Base-by-base conservation (phyloP, 2,888 invertebrate genomes). In the Xylophagus ater region DNA sequence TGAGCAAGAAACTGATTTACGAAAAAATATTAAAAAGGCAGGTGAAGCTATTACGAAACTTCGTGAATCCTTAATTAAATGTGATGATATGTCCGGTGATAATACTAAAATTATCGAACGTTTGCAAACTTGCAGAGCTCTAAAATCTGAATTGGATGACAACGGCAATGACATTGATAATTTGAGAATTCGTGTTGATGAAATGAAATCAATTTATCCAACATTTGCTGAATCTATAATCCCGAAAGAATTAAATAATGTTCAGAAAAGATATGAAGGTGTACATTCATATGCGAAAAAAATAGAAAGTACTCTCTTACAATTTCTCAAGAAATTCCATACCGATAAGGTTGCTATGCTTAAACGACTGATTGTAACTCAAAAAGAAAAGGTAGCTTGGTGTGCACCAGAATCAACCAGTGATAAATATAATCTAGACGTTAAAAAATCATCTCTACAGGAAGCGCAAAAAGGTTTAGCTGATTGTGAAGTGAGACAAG, bases 391-490 rank as follows among this genome's bases (percentile, higher is more conserved):
- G 62, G 78, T 89, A 2, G 72, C 78, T 10, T 93, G 93, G 90
- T 94, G 93, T 59, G 74, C 81, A 53, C 87, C 89, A 1, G 92
- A 93, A 56, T 74, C 81, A 2, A 78, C 81, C 21, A 89, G 87
- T 54, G 93, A 94, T 56, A 82, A 82, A 58, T 93, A 92, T 58
- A 90, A 89, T 57, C 70, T 93, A 19, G 89, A 93, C 68, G 87
- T 90, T 0, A 94, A 94, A 65, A 73, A 82, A 52, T 78, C 83
- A 2, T 81, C 87, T 1, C 59, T 92, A 23, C 68, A 69, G 41
- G 88, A 89, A 46, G 80, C 87, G 3, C 76, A 80, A 57, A 72
- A 71, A 45, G 80, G 81, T 15, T 73, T 87, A 25, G 65, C 67
- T 15, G 86, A 86, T 50, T 84, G 84, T 53, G 72, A 75, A 40